Conservation (phyloP, 2,797 vertebrate species). For the Dendrocincla tyrannina region DNA sequence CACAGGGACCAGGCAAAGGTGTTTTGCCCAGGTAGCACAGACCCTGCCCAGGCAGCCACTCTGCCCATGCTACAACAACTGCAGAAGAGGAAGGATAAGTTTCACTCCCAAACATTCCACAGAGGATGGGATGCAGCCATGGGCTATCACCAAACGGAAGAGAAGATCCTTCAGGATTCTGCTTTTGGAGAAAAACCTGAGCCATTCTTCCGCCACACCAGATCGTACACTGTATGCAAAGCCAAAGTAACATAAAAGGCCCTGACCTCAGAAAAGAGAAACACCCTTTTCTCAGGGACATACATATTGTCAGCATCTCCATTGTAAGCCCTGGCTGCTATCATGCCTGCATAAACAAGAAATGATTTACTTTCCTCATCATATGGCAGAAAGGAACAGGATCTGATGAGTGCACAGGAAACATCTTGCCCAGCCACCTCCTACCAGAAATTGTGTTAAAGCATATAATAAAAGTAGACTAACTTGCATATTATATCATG, state of each 20-base stretch:
- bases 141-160: fast-evolving
- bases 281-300: not conserved
- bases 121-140: fast-evolving
- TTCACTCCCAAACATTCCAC: not conserved
- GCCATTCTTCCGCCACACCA: not conserved
- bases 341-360: slow-evolving; percentile 28
- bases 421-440: slow-evolving; percentile 50
- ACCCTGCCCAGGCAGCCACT: not conserved
- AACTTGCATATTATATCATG: not conserved
- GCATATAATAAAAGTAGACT: not conserved
- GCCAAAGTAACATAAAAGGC: not conserved
- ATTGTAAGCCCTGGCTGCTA: not conserved
- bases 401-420: slow-evolving; percentile 71
- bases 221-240: not conserved
- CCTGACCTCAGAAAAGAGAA: slow-evolving; percentile 52
- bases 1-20: fast-evolving
- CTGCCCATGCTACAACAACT: not conserved
- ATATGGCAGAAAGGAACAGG: not conserved
- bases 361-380: slow-evolving; percentile 10
- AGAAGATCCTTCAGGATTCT: not conserved
- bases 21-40: not conserved
- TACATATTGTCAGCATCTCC: not conserved
- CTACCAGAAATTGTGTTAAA: not conserved
- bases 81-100: not conserved
- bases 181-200: not conserved